phyloP scores from a whole-genome alignment of 2,888 invertebrate species.

The Yponomeuta plumbellus region DNA sequence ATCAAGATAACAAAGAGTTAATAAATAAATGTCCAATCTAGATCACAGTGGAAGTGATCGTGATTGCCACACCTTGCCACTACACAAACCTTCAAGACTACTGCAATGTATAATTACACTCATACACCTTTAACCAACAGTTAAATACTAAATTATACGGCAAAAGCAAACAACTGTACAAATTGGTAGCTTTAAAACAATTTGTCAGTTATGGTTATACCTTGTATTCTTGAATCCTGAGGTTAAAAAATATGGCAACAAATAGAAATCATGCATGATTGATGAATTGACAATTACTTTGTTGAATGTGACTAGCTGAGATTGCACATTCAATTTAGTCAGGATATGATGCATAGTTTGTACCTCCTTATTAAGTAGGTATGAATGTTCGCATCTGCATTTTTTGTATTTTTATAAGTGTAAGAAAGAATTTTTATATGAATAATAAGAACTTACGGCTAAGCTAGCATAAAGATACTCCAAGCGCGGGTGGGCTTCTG shows the following conservation, averaged over 20 bases:
- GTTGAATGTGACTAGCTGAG: no score
- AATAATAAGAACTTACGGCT: background rate
- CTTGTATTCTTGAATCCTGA: background rate
- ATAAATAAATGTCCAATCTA: slow-evolving; percentile 45
- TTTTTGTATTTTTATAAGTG: no score
- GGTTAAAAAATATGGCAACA: background rate
- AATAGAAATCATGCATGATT: no score
- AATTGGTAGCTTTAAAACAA: slow-evolving; percentile 2
- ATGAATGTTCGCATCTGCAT: no score
- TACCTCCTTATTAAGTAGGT: no score
- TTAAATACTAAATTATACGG: background rate
- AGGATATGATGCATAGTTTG: no score
- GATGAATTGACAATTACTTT: no score
- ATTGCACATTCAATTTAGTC: no score
- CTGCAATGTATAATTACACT: slow-evolving; percentile 51
- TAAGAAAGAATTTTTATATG: no score
- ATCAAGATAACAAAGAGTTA: slow-evolving; percentile 44
- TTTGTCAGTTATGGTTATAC: background rate
- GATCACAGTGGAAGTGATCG: slow-evolving; percentile 43
- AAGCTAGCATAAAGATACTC: background rate
- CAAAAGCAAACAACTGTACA: background rate
- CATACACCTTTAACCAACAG: slow-evolving; percentile 29
- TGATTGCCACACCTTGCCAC: slow-evolving; percentile 64
- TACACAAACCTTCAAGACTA: slow-evolving; percentile 55
- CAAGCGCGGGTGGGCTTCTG: slow-evolving; percentile 23